Evolutionary conservation across 2,888 invertebrate genomes (phyloP), one percentile per base, ranked within the genome.

Genomic region (Physocephala rufipes): DNA sequence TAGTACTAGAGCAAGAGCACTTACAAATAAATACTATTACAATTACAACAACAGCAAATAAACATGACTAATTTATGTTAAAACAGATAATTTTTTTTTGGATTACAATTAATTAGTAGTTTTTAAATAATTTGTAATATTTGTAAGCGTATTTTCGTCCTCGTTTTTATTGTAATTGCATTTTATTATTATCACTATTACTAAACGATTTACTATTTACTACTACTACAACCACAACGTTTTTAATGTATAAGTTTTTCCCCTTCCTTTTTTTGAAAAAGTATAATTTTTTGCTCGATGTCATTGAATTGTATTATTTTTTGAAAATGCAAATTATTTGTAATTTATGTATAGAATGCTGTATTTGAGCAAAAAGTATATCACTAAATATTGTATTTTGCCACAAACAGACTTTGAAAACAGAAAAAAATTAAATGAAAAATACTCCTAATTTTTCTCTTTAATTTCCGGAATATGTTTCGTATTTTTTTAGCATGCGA

Each of bases 331-430:
- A 49, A 68, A 49, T 59, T 70, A 59, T 70, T 70, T 70, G 70
- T 65, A 70, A 59, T 59, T 30, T 65, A 58, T 58, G 36, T 62
- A 69, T 51, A 55, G 16, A 21, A 55, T 61, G 51, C 30, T 62
- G 21, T 68, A 36, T 62, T 62, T 61, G 49, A 62, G 68, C 68
- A 62, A 68, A 58, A 58, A n/a, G 45, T 36, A 66, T 53, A 67
- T n/a, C 28, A 53, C 36, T 36, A 36, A 36, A 36, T 36, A 36
- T 36, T 36, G 36, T 36, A 36, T 36, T 36, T 36, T 36, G 36
- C 36, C n/a, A 36, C 9, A 36, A 36, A 36, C 36, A 36, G 36
- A 36, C 4, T 7, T 36, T 36, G 36, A 36, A 36, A 36, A 36
- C n/a, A n/a, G 9, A 36, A 36, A 9, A 36, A 36, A 36, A 36